Base-by-base conservation (phyloP, 2,888 invertebrate species). In the Drosophila cracens region DNA sequence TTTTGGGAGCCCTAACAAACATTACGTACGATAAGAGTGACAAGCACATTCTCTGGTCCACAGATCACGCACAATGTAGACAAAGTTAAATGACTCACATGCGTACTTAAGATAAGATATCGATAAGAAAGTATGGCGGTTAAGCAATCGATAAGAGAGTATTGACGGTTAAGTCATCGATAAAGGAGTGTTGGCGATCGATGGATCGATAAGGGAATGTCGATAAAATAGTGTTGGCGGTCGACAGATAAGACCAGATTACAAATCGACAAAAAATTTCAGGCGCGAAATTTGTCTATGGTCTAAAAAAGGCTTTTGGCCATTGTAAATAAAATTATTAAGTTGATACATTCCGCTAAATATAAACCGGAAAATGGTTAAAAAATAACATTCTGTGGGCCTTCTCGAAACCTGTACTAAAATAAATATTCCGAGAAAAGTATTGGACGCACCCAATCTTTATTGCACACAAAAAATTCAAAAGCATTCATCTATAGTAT, bases 1-100 rank as follows among this genome's bases (percentile, higher is more conserved):
- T 69, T 59, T 46, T 40, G 21, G 70, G 59, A 25, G 48, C 18
- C 18, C n/a, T 4, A 8, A 13, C n/a, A 56, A 38, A 38, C n/a
- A 27, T 13, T 3, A 13, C n/a, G 18, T 4, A 1, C 27, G 33
- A 40, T 54, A 53, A 61, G 40, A 46, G 21, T 16, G 46, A 25
- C n/a, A 40, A 25, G 61, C 61, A 11, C 13, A 18, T 40, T 61
- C 7, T 52, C 1, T 16, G 38, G 3, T 25, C n/a, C 3, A 16
- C n/a, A 18, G 7, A 52, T 52, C 52, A 34, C 8, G 33, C 33
- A 29, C 11, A 33, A 0, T 4, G 16, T 4, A 21, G 4, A 7
- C 13, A 7, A 21, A 46, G n/a, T n/a, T 13, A 2, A 27, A 18
- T 60, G 16, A 29, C 6, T 52, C 52, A 60, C 13, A 16, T 34